These are phyloP conservation scores for Brachylomia viminalis DNA, from an alignment of 2,888 invertebrate genomes.

Conservation along the genomic window DNA sequence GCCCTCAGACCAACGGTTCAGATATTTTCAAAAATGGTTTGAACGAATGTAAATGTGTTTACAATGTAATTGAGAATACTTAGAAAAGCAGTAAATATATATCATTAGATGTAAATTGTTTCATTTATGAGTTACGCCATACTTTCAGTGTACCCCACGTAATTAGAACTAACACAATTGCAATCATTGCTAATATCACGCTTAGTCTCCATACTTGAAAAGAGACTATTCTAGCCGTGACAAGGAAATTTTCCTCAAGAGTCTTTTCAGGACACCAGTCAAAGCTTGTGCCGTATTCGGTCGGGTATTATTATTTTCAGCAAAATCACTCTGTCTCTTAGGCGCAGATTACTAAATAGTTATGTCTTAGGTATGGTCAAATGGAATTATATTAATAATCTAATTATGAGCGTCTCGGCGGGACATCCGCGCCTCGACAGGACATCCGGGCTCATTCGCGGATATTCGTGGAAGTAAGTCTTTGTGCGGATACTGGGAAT, in stretches of 20 bases:
- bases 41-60: too few species aligned
- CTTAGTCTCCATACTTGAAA: background rate
- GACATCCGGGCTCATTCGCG: conserved; percentile 21
- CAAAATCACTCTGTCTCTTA: too few species aligned
- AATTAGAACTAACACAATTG: background rate
- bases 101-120: too few species aligned
- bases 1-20: too few species aligned
- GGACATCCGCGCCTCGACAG: conserved; percentile 1
- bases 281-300: background rate
- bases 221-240: background rate
- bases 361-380: too few species aligned
- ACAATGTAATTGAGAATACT: too few species aligned
- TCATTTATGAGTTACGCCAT: too few species aligned
- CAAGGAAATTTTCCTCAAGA: background rate
- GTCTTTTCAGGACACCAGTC: background rate
- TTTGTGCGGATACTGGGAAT: conserved; percentile 54
- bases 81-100: too few species aligned
- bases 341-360: too few species aligned
- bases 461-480: conserved; percentile 29
- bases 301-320: background rate
- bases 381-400: conserved; percentile 19
- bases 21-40: too few species aligned
- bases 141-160: too few species aligned
- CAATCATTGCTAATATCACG: background rate
- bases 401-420: conserved; percentile 21